phyloP scores from a whole-genome alignment of 2,888 invertebrate genomes.

The Silvanus unidentatus region DNA sequence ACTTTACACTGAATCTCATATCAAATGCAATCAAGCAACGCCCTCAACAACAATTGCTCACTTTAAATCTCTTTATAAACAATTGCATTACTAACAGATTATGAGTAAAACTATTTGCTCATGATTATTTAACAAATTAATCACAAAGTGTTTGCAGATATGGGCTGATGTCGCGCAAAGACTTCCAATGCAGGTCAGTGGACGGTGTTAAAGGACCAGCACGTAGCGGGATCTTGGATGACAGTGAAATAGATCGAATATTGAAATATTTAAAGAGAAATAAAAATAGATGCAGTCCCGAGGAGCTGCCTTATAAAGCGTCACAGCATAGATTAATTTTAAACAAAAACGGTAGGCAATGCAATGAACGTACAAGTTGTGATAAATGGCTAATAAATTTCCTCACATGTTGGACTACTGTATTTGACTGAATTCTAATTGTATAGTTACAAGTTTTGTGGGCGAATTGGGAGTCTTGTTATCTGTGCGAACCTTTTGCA shows the following conservation, averaged over 20 bases:
- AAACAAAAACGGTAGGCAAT: slow-evolving; percentile 1
- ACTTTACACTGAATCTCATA: not conserved
- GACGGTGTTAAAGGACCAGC: slow-evolving; percentile 44
- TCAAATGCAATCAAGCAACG: too few species aligned
- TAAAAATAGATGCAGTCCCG: slow-evolving; percentile 31
- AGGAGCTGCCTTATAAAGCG: slow-evolving; percentile 36
- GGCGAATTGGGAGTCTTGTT: too few species aligned
- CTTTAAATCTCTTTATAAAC: too few species aligned
- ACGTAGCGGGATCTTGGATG: slow-evolving; percentile 51
- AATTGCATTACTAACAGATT: too few species aligned
- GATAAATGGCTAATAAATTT: slow-evolving; percentile 40
- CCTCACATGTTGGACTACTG: slow-evolving; percentile 41
- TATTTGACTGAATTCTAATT: slow-evolving; percentile 36
- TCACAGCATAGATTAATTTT: slow-evolving; percentile 27
- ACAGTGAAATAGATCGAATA: slow-evolving; percentile 47
- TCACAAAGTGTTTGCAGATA: too few species aligned
- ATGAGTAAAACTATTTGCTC: too few species aligned
- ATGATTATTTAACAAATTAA: too few species aligned
- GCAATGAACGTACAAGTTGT: slow-evolving; percentile 15
- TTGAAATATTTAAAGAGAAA: slow-evolving; percentile 37
- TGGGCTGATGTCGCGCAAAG: slow-evolving; percentile 59
- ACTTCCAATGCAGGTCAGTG: slow-evolving; percentile 48
- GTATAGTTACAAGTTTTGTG: too few species aligned
- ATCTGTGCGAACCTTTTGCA: too few species aligned
- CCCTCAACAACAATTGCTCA: too few species aligned